Base-by-base conservation (phyloP, 2,888 invertebrate species). In the Melinopterus prodromus region DNA sequence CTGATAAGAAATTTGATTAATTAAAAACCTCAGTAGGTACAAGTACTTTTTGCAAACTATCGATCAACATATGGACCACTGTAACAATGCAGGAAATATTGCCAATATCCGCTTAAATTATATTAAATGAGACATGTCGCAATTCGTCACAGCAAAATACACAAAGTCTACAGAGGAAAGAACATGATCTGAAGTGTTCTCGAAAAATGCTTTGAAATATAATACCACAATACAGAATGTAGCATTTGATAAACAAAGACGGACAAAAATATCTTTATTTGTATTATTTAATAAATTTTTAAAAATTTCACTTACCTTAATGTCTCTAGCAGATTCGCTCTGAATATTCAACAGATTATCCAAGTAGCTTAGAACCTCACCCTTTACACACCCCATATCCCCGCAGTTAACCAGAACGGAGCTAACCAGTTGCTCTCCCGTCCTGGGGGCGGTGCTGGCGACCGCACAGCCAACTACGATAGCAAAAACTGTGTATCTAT, bases 361-460 rank as follows among this genome's bases (percentile, higher is more conserved):
- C 90, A 96, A 90, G 89, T 94, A 96, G 79, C 92, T 92, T 38
- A 96, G 90, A 85, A 96, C 94, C 90, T 95, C 94, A 88, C 92
- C 92, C 90, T 95, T 95, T 84, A 96, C 91, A 86, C 96, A 96
- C 75, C 91, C 90, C 87, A 93, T 92, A 88, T 95, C 93, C 6
- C 93, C 92, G 90, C 96, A 96, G 87, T 93, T 93, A 90, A 93
- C 93, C 85, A 95, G 91, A 85, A 94, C 93, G 86, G 93, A 92
- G 80, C 93, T 91, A 84, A 96, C 91, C 75, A 95, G 90, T 88
- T 94, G 93, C 85, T 94, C 94, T 88, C 94, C 93, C 83, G 92
- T 92, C 85, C 90, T 88, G 84, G 94, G 91, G 70, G 70, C 77
- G 53, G 70, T 74, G 71, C 26, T 76, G 37, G 81, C 81, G 70